These are phyloP conservation scores for Calycopis cecrops DNA, from an alignment of 1,140 invertebrate genomes.

Conservation along the genomic window DNA sequence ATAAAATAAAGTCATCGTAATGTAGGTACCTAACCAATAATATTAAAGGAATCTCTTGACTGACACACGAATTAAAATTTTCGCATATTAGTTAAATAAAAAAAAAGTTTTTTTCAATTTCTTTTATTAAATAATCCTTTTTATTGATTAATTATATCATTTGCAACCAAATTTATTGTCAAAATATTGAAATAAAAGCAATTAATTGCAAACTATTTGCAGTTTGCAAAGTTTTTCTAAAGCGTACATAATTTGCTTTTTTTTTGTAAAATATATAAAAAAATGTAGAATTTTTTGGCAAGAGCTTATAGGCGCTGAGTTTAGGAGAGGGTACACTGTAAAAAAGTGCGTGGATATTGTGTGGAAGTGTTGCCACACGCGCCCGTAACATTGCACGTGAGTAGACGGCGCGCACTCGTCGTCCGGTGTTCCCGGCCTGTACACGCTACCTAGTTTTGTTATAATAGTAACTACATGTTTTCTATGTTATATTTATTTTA, in stretches of 20 bases:
- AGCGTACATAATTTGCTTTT: conserved; percentile 38
- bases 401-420: conserved; percentile 16
- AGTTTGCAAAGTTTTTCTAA: neutral
- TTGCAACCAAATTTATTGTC: neutral
- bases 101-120: too few relatives aligned
- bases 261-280: conserved; percentile 40
- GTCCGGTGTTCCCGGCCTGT: neutral
- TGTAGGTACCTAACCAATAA: too few relatives aligned
- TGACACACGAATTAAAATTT: too few relatives aligned
- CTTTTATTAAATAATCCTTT: neutral
- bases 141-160: neutral
- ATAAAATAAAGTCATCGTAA: too few relatives aligned
- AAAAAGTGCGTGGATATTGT: conserved; percentile 51
- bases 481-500: neutral
- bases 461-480: neutral
- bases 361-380: conserved; percentile 61
- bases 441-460: conserved; percentile 5
- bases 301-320: conserved; percentile 64
- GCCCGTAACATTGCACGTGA: conserved; percentile 39
- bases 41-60: too few relatives aligned
- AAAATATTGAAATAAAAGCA: neutral
- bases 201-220: neutral
- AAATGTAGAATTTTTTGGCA: conserved; percentile 59
- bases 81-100: too few relatives aligned
- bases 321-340: conserved; percentile 42